Evolutionary conservation across 2,888 invertebrate species (phyloP).

Genomic region (Aspidiotus destructor): DNA sequence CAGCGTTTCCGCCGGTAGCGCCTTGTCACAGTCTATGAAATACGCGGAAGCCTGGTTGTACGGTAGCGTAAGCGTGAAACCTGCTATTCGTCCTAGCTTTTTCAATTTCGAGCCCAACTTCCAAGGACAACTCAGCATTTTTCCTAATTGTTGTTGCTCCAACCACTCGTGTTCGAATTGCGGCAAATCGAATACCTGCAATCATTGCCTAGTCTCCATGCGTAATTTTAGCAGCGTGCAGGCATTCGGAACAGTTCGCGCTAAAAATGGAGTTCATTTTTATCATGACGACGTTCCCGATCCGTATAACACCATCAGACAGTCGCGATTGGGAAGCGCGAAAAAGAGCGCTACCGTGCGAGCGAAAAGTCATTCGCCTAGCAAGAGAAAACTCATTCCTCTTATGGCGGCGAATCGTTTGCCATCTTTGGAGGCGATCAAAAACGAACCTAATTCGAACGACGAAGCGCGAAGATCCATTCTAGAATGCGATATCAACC

Average conservation of each 20-base stretch:
- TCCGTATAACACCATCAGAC: slow-evolving; percentile 74
- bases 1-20: slow-evolving; percentile 52
- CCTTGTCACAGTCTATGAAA: slow-evolving; percentile 73
- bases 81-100: slow-evolving; percentile 15
- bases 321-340: slow-evolving; percentile 51
- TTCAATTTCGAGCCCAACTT: slow-evolving; percentile 44
- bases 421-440: slow-evolving; percentile 5
- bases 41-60: slow-evolving; percentile 79
- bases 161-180: slow-evolving; percentile 31
- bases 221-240: neutral
- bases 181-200: slow-evolving; percentile 18
- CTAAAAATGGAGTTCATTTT: neutral
- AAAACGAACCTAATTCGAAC: neutral
- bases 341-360: slow-evolving; percentile 35
- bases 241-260: slow-evolving; percentile 15
- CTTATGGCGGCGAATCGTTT: slow-evolving; percentile 26
- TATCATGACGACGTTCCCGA: slow-evolving; percentile 44
- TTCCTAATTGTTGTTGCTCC: slow-evolving; percentile 28
- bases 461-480: slow-evolving; percentile 52
- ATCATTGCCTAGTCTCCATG: slow-evolving; percentile 3
- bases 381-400: slow-evolving; percentile 29
- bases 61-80: slow-evolving; percentile 45
- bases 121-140: slow-evolving; percentile 27
- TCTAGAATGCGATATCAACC: slow-evolving; percentile 72
- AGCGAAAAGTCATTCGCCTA: slow-evolving; percentile 43